Percentiles rank a stretch among this genome's conserved stretches.
Evolutionary conservation across 2,888 invertebrate genomes (phyloP).

Genomic region (Conus canariensis): DNA sequence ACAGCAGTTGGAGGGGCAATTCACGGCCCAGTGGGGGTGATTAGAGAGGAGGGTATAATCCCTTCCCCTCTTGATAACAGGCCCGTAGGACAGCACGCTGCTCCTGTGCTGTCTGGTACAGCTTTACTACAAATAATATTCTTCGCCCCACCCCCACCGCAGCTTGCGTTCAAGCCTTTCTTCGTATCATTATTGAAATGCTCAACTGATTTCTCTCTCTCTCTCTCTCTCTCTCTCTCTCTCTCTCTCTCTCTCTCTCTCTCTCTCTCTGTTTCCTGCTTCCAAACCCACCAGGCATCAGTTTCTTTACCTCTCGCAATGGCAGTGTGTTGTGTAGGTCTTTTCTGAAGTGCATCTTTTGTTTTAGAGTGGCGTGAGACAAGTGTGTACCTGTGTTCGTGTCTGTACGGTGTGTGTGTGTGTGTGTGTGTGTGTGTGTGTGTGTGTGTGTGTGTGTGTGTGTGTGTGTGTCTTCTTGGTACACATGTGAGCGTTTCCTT

Average conservation of each 20-base stretch:
- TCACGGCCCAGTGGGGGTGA: neutral
- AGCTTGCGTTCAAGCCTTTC: neutral
- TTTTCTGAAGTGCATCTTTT: neutral
- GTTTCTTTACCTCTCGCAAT: neutral
- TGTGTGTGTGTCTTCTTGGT: neutral
- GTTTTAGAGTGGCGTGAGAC: neutral
- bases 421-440: neutral
- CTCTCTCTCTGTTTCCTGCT: neutral
- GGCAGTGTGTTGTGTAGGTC: no score
- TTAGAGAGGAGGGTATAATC: neutral
- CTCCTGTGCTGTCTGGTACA: neutral
- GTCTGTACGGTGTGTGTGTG: neutral
- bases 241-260: neutral
- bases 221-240: neutral
- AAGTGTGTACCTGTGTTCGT: neutral
- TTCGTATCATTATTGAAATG: neutral
- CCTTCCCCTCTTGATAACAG: neutral
- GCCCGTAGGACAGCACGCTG: neutral
- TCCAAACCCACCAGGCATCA: neutral
- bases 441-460: neutral
- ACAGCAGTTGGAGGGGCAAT: neutral
- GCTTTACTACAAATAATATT: neutral
- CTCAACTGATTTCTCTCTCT: neutral
- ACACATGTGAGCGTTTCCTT: neutral
- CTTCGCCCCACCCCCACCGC: neutral